Conservation (phyloP, 2,797 vertebrate genomes). For the Eidolon dupreanum region DNA sequence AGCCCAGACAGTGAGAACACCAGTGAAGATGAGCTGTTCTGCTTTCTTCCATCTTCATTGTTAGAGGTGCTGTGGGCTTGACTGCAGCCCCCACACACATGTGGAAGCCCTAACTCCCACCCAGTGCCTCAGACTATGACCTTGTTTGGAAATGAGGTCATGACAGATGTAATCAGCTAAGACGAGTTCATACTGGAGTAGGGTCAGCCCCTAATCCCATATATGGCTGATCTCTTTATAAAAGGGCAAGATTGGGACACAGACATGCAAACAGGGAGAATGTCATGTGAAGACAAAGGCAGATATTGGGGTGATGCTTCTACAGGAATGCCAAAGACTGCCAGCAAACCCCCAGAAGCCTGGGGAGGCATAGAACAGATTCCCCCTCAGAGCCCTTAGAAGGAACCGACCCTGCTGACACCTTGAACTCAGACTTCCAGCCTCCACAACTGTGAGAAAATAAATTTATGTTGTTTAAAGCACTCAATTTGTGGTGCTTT, state of each 20-base stretch:
- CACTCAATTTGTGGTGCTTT: fast-evolving
- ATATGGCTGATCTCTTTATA: background rate
- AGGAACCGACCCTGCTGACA: too few relatives aligned
- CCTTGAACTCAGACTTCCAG: background rate
- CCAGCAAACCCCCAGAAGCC: background rate
- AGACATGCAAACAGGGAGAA: background rate
- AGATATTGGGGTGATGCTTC: background rate
- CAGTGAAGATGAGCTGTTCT: background rate
- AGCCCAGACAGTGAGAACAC: background rate
- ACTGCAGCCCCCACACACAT: background rate
- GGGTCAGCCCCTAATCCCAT: background rate
- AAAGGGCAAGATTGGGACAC: too few relatives aligned
- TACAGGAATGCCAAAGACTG: background rate
- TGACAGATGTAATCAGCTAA: background rate
- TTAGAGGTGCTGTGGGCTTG: background rate
- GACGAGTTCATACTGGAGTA: background rate
- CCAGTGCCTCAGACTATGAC: background rate
- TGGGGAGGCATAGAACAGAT: background rate
- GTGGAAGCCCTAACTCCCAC: background rate
- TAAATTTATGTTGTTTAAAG: background rate
- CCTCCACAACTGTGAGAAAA: background rate
- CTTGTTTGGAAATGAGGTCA: background rate
- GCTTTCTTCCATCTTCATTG: background rate
- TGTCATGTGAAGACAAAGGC: background rate
- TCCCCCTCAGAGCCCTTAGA: background rate